These are phyloP conservation scores for Megaleporinus macrocephalus DNA, from an alignment of 2,113 vertebrate species.

Conservation along the genomic window DNA sequence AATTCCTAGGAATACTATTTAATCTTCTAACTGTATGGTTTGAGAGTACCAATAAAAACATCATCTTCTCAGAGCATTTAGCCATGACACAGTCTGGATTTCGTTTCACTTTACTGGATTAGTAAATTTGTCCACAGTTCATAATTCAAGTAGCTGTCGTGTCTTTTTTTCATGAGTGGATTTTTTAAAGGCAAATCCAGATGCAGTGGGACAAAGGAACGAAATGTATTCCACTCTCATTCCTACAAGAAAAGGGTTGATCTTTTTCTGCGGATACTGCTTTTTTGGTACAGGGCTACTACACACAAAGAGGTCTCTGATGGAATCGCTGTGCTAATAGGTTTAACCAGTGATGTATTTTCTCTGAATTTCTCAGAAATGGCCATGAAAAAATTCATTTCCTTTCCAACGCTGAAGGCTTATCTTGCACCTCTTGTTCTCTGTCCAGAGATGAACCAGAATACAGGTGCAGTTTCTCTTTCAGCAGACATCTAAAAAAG, in stretches of 20 bases:
- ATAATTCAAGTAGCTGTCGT: background rate
- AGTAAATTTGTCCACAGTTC: background rate
- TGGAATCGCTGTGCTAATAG: constrained; percentile 17
- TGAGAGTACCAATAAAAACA: background rate
- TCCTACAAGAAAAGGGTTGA: background rate
- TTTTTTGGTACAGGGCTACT: background rate
- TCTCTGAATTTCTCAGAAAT: constrained; percentile 25
- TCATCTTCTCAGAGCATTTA: no score
- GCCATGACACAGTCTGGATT: background rate
- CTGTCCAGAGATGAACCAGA: background rate
- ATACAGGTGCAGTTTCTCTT: background rate
- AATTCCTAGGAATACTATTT: no score
- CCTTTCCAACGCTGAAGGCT: constrained; percentile 1
- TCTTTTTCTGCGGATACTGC: background rate
- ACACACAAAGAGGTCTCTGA: background rate
- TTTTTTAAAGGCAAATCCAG: no score
- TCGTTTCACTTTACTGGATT: background rate
- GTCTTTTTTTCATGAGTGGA: background rate
- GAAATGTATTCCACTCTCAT: background rate
- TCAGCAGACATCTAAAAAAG: background rate
- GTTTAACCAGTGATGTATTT: constrained; percentile 22
- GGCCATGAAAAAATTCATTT: constrained; percentile 20
- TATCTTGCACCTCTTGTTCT: constrained; percentile 17
- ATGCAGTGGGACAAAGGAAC: background rate
- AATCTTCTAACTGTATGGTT: background rate